Conservation (phyloP, 2,113 vertebrate genomes). For the Hippolais icterina region DNA sequence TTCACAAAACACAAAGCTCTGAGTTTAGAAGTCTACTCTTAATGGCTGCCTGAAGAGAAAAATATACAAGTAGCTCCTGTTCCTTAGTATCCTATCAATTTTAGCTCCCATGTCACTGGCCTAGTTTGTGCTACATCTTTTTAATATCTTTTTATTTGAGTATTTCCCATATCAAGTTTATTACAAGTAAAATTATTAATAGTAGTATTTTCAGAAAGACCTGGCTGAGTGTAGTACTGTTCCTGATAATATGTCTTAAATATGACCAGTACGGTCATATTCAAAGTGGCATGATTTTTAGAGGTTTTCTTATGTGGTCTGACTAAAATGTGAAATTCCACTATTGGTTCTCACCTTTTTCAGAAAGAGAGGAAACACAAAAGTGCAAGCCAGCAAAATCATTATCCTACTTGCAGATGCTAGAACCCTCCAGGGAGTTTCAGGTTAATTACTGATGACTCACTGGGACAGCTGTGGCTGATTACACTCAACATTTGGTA, state of each 20-base stretch:
- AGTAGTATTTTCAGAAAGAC: neutral
- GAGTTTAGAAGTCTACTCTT: neutral
- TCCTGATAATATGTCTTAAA: neutral
- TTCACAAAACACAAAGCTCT: neutral
- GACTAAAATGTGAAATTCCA: neutral
- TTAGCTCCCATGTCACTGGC: neutral
- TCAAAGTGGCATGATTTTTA: neutral
- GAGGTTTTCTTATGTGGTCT: neutral
- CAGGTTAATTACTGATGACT: conserved; percentile 14
- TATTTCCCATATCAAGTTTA: neutral
- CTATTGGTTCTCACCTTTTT: neutral
- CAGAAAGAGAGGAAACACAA: neutral
- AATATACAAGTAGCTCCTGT: neutral
- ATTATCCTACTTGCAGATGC: neutral
- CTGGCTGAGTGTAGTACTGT: neutral
- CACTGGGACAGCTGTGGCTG: neutral
- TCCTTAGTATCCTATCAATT: neutral
- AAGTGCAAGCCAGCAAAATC: neutral
- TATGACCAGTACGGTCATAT: neutral
- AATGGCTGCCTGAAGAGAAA: neutral
- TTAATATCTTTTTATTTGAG: neutral
- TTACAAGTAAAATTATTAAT: neutral
- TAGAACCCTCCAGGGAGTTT: neutral
- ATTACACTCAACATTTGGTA: neutral
- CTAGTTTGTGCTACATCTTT: neutral